Percentiles rank a stretch among this genome's conserved stretches.
Evolutionary conservation across 2,888 invertebrate genomes (phyloP).

Genomic region (Apamea monoglypha): DNA sequence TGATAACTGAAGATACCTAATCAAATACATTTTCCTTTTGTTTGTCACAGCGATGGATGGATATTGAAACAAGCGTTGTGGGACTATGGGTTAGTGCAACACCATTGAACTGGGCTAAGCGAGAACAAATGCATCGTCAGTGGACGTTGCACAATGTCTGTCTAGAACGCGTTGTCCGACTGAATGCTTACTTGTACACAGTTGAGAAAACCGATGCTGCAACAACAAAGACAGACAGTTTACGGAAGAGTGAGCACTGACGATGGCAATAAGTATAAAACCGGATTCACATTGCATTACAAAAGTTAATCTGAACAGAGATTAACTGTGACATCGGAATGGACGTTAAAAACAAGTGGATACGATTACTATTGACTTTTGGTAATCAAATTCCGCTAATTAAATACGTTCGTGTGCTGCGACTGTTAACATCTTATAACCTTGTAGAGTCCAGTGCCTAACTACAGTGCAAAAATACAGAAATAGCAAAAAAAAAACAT

Average conservation of each 20-base stretch:
- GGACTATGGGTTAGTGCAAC: constrained; percentile 54
- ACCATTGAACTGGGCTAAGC: constrained; percentile 62
- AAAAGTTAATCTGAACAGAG: constrained; percentile 53
- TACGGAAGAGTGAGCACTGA: constrained; percentile 77
- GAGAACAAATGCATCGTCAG: constrained; percentile 71
- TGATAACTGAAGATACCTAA: constrained; percentile 22
- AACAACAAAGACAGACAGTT: constrained; percentile 76
- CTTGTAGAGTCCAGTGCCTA: constrained; percentile 61
- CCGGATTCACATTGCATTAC: constrained; percentile 61
- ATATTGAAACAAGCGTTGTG: constrained; percentile 37
- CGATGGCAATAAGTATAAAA: constrained; percentile 66
- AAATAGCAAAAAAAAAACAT: constrained; percentile 30
- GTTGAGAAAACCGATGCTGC: constrained; percentile 76
- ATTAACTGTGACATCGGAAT: constrained; percentile 54
- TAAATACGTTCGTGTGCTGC: constrained; percentile 75
- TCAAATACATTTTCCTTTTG: constrained; percentile 50
- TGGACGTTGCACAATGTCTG: constrained; percentile 72
- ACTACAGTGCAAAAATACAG: constrained; percentile 50
- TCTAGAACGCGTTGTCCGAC: constrained; percentile 63
- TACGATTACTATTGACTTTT: constrained; percentile 64
- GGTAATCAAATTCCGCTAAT: constrained; percentile 77
- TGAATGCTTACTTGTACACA: constrained; percentile 68
- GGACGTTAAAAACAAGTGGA: constrained; percentile 58
- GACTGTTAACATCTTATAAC: constrained; percentile 72
- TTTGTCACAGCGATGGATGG: constrained; percentile 19